phyloP scores from a whole-genome alignment of 1,140 invertebrate genomes.

The Agrypnia vestita region DNA sequence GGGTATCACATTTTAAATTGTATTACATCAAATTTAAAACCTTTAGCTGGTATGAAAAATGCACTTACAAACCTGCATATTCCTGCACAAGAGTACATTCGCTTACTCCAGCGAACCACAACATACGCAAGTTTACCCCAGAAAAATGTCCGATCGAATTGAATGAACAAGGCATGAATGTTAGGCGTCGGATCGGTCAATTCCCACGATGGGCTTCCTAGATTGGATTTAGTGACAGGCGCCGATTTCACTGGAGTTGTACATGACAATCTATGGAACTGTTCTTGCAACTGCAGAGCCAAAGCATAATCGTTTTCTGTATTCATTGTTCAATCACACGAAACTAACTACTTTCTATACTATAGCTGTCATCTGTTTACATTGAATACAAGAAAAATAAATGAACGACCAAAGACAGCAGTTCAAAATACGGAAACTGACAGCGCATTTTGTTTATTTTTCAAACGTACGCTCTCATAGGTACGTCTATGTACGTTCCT shows the following conservation, averaged over 20 bases:
- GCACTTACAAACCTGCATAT: constrained; percentile 70
- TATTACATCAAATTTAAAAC: no score
- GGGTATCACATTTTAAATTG: no score
- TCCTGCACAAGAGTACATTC: constrained; percentile 91
- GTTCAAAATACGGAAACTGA: no score
- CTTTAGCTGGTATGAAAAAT: no score
- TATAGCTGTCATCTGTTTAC: no score
- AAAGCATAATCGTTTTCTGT: constrained; percentile 66
- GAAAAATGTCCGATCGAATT: constrained; percentile 93
- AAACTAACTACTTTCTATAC: no score
- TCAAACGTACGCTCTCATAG: no score
- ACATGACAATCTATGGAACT: constrained; percentile 64
- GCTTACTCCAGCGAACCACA: constrained; percentile 93
- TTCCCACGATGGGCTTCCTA: constrained; percentile 82
- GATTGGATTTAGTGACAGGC: constrained; percentile 42
- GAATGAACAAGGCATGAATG: constrained; percentile 87
- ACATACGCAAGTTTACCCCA: constrained; percentile 83
- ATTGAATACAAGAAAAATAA: no score
- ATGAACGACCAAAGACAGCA: no score
- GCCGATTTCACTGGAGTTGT: constrained; percentile 26
- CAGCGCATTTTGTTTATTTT: no score
- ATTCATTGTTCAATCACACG: no score
- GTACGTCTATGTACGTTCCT: no score
- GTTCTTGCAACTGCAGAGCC: constrained; percentile 71
- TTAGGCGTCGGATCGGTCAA: constrained; percentile 95